phyloP scores from a whole-genome alignment of 2,113 vertebrate species.

The Platysteira castanea region DNA sequence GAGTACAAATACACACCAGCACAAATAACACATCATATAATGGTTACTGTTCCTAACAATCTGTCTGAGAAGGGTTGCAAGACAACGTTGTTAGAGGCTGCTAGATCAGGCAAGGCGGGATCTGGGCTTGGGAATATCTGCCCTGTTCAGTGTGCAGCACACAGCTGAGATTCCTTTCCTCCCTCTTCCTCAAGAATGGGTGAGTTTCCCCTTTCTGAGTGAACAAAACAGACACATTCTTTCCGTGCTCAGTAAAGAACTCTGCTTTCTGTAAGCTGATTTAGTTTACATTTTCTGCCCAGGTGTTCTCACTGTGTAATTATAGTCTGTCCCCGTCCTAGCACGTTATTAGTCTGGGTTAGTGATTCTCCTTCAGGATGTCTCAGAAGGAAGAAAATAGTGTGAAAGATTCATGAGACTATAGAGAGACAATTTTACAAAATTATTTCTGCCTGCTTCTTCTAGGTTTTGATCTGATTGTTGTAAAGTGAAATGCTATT shows the following conservation, averaged over 20 bases:
- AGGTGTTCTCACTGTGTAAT: neutral
- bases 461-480: neutral
- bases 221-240: neutral
- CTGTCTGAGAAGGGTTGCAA: neutral
- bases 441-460: neutral
- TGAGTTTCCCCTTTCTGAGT: neutral
- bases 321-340: neutral
- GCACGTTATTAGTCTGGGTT: neutral
- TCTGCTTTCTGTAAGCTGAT: neutral
- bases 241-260: neutral
- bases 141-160: neutral
- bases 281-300: neutral
- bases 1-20: neutral
- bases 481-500: neutral
- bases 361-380: neutral
- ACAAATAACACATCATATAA: too few species aligned
- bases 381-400: neutral
- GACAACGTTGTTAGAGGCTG: neutral
- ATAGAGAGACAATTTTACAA: neutral
- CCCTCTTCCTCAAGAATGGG: neutral
- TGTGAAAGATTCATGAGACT: neutral
- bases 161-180: neutral
- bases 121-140: neutral
- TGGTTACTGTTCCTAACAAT: neutral
- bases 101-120: neutral